Evolutionary conservation across 2,888 invertebrate species (phyloP).

Genomic region (Luffia ferchaultella): DNA sequence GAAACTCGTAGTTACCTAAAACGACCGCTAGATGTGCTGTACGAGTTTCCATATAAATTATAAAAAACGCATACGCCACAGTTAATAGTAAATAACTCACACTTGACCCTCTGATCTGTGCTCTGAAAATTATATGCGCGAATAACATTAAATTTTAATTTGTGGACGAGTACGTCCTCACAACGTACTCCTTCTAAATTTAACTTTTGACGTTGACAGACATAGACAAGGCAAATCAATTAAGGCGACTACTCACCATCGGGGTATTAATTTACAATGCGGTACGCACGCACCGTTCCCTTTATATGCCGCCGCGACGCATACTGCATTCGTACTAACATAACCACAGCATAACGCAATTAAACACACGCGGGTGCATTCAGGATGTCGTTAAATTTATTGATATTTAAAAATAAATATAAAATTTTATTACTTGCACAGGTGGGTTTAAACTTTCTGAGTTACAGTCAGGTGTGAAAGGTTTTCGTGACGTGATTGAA

Average conservation of each 20-base stretch:
- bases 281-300: not conserved
- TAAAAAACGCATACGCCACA: too few species aligned
- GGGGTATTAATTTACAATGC: not conserved
- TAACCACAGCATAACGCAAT: not conserved
- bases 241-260: not conserved
- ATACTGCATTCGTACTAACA: not conserved
- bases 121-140: too few species aligned
- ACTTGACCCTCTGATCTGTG: too few species aligned
- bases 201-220: not conserved
- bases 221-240: not conserved
- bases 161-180: not conserved
- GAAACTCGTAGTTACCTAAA: too few species aligned
- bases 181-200: not conserved
- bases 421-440: not conserved
- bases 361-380: not conserved
- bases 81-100: too few species aligned
- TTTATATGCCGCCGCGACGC: not conserved
- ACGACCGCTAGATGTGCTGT: too few species aligned
- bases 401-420: slow-evolving; percentile 3
- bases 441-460: not conserved
- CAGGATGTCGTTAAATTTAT: slow-evolving; percentile 5
- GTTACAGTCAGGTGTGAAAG: not conserved
- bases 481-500: not conserved
- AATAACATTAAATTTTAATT: too few species aligned
- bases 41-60: too few species aligned